A percentile compares a stretch with the other conserved stretches of the same genome.
phyloP scores from a whole-genome alignment of 2,888 invertebrate species.

The Zygogramma bicolorata region DNA sequence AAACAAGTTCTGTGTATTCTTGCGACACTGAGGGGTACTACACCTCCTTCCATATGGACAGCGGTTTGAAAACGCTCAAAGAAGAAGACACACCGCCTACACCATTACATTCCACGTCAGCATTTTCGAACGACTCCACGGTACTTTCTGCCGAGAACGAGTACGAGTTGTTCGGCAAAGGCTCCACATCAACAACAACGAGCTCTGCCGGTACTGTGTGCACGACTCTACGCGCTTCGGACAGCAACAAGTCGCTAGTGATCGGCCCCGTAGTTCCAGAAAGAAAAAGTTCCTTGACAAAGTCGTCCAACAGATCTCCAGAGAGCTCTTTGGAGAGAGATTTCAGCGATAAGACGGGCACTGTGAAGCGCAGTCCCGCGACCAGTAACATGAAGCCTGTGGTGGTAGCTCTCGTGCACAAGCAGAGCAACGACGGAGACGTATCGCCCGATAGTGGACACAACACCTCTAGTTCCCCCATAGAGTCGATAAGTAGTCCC shows the following conservation, averaged over 20 bases:
- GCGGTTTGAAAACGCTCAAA: slow-evolving; percentile 87
- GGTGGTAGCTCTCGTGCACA: slow-evolving; percentile 73
- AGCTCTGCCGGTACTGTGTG: slow-evolving; percentile 93
- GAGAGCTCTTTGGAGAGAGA: slow-evolving; percentile 67
- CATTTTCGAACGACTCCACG: slow-evolving; percentile 76
- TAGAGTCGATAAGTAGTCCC: slow-evolving; percentile 80
- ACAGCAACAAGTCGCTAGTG: slow-evolving; percentile 73
- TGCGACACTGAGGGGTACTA: slow-evolving; percentile 98
- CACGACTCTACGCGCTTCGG: slow-evolving; percentile 81
- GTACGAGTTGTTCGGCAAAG: slow-evolving; percentile 91
- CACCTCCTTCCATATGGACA: slow-evolving; percentile 97
- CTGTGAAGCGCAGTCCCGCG: slow-evolving; percentile 65
- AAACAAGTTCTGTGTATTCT: slow-evolving; percentile 92
- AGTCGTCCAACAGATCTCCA: slow-evolving; percentile 68
- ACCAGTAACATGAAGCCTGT: slow-evolving; percentile 69
- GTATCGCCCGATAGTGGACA: slow-evolving; percentile 85
- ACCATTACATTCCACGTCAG: slow-evolving; percentile 79
- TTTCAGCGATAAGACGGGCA: slow-evolving; percentile 64
- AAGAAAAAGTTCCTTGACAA: slow-evolving; percentile 81
- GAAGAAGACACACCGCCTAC: slow-evolving; percentile 82
- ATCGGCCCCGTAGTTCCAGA: slow-evolving; percentile 85
- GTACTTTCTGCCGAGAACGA: slow-evolving; percentile 85
- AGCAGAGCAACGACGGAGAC: slow-evolving; percentile 72
- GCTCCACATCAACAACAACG: slow-evolving; percentile 90
- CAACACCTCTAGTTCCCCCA: slow-evolving; percentile 84